Percentiles rank a stretch among this genome's conserved stretches.
These are phyloP conservation scores for Thaleichthys pacificus DNA, from an alignment of 2,797 vertebrate species.

Conservation along the genomic window DNA sequence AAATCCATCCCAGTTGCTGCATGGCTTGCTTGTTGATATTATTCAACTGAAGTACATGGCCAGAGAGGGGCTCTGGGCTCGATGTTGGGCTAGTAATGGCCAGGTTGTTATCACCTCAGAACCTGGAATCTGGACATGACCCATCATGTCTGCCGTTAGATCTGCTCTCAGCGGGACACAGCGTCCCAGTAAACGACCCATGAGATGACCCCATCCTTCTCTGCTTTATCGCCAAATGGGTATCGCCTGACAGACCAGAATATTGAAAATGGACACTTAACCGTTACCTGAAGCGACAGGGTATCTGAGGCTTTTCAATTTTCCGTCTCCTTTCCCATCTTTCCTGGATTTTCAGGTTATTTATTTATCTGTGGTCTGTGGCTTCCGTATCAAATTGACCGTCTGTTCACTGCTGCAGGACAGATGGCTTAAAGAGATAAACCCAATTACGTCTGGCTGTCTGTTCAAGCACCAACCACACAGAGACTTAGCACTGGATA, in stretches of 20 bases:
- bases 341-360: constrained; percentile 30
- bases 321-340: constrained; percentile 7
- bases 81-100: not conserved
- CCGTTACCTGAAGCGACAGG: constrained; percentile 1
- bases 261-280: constrained; percentile 5
- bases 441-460: constrained; percentile 56
- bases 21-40: not conserved
- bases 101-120: not conserved
- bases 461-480: constrained; percentile 32
- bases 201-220: not conserved
- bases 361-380: constrained; percentile 36
- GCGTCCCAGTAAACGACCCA: not conserved
- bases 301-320: constrained; percentile 7
- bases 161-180: not conserved
- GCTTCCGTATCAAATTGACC: constrained; percentile 42
- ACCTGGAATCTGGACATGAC: not conserved
- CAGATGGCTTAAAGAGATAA: constrained; percentile 64
- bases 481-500: constrained; percentile 17
- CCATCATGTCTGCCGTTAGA: not conserved
- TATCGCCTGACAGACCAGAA: constrained; percentile 10
- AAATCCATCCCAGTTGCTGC: not conserved
- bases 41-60: not conserved
- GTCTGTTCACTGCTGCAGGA: constrained; percentile 49
- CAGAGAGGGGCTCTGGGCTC: not conserved
- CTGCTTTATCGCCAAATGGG: constrained; percentile 1